Conservation (phyloP, 2,797 vertebrate species). For the Premnoplex brunnescens region DNA sequence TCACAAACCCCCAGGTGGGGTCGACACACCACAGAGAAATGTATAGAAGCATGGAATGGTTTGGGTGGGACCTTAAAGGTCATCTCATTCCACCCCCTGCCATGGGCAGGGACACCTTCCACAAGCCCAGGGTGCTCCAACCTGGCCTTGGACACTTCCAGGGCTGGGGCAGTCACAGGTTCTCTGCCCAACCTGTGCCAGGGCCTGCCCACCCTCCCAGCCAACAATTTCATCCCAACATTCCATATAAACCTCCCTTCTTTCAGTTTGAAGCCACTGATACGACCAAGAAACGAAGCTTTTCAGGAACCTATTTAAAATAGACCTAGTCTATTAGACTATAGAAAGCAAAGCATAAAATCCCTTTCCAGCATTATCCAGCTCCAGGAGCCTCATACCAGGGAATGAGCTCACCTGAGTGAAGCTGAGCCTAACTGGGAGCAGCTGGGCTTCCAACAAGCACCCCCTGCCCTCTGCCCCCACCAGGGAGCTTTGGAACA, state of each 20-base stretch:
- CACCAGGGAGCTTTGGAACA: background rate
- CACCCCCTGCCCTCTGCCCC: background rate
- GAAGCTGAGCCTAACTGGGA: background rate
- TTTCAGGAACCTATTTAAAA: background rate
- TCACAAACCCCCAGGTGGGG: accelerated
- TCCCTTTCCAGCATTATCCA: background rate
- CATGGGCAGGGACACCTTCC: background rate
- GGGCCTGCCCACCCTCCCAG: background rate
- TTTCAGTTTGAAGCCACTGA: background rate
- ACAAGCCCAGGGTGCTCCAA: accelerated
- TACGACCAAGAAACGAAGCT: background rate
- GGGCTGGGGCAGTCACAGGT: background rate
- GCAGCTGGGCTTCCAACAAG: background rate
- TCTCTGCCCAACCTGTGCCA: background rate
- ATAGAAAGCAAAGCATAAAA: background rate
- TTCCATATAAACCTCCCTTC: background rate
- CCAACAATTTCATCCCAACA: background rate
- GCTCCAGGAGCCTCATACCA: background rate
- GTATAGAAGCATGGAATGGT: background rate
- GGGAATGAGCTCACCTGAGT: accelerated
- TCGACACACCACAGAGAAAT: background rate
- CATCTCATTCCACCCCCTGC: background rate
- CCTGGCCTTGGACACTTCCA: background rate
- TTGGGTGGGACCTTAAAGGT: background rate
- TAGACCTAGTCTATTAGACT: accelerated